Conservation (phyloP, 2,888 invertebrate species). For the Actias luna region DNA sequence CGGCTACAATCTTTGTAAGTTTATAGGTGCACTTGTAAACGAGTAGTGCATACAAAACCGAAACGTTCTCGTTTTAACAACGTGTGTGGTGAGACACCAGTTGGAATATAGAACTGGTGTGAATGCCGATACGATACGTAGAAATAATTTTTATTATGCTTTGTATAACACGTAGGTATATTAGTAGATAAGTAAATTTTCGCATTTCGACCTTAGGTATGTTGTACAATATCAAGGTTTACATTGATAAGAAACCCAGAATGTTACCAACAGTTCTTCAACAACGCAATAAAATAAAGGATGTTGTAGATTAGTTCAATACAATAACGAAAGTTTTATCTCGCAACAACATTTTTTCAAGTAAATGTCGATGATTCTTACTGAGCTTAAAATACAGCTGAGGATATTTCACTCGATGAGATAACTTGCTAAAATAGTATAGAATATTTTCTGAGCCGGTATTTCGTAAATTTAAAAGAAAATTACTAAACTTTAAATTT, state of each 20-base stretch:
- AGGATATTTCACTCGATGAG: too few relatives aligned
- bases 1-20: neutral
- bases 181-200: neutral
- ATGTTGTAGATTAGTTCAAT: neutral
- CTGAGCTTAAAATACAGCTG: too few relatives aligned
- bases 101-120: neutral
- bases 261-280: neutral
- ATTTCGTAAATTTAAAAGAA: too few relatives aligned
- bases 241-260: neutral
- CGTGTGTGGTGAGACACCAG: conserved; percentile 4
- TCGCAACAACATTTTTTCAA: too few relatives aligned
- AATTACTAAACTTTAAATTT: too few relatives aligned
- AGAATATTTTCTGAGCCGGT: too few relatives aligned
- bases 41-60: neutral
- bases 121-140: conserved; percentile 4
- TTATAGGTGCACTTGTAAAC: neutral
- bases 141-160: neutral
- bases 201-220: neutral
- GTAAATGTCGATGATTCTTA: too few relatives aligned
- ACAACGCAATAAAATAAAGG: neutral
- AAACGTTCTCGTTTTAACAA: neutral
- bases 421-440: too few relatives aligned
- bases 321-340: neutral
- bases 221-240: neutral
- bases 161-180: neutral